A percentile compares a stretch with the other conserved stretches of the same genome.
These are phyloP conservation scores for Dysmachus trigonus DNA, from an alignment of 2,888 invertebrate species.

Conservation along the genomic window DNA sequence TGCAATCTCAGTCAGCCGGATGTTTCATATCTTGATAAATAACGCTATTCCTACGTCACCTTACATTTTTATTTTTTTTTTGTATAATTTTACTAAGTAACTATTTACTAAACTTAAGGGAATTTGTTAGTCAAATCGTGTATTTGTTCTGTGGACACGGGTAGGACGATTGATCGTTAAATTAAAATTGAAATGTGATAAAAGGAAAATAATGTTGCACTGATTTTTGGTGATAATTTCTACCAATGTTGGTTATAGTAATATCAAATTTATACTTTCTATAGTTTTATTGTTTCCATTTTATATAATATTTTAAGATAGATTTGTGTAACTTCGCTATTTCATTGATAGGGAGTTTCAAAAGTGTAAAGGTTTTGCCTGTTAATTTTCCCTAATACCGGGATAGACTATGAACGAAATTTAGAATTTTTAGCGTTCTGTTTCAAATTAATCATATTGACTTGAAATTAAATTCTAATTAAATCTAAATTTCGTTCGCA, in stretches of 20 bases:
- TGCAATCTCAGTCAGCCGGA: conserved; percentile 11
- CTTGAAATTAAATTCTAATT: too few species aligned
- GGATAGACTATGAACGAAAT: too few species aligned
- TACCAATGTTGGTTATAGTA: not conserved
- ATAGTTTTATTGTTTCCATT: not conserved
- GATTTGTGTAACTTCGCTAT: too few species aligned
- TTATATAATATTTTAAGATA: not conserved
- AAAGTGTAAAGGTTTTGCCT: too few species aligned
- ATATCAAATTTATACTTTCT: not conserved
- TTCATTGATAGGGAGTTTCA: too few species aligned
- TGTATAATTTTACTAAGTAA: conserved; percentile 6
- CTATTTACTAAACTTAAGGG: conserved; percentile 19
- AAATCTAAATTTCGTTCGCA: too few species aligned
- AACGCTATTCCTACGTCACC: conserved; percentile 18
- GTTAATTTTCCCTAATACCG: too few species aligned
- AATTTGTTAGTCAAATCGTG: conserved; percentile 16
- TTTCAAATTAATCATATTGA: too few species aligned
- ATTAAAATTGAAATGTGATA: conserved; percentile 18
- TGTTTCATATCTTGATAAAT: not conserved
- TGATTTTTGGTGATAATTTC: not conserved
- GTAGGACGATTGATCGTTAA: not conserved
- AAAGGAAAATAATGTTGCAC: not conserved
- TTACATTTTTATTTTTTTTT: not conserved
- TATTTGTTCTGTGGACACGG: not conserved
- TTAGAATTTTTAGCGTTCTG: too few species aligned